Base-by-base conservation (phyloP, 2,888 invertebrate species). In the Biston betularia region DNA sequence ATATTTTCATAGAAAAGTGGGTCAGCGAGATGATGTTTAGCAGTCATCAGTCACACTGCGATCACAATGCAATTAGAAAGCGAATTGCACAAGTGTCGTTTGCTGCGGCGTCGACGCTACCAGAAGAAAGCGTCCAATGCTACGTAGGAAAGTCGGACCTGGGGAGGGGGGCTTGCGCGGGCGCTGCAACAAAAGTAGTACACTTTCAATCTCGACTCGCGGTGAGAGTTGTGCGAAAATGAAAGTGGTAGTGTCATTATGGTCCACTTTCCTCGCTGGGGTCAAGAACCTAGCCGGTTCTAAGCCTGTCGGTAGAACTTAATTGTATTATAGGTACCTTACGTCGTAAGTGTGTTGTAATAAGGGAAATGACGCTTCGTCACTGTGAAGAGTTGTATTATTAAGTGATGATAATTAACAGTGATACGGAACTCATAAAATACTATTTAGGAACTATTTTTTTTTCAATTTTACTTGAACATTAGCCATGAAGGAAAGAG, bases 141-240 rank as follows among this genome's bases (percentile, higher is more conserved):
- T 24, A 81, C 87, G 86, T 85, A 92, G 87, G 91, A 93, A 92
- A 93, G 93, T 93, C 83, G 85, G 79, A 78, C 72, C 71, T 78
- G 75, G 76, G 24, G 3, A 24, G 78, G 76, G 78, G 80, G 79
- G 81, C 75, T 73, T 89, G 92, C 90, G 91, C 92, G 84, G 87
- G 89, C 93, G 92, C 93, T 90, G 86, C 82, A 77, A 83, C 85
- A 77, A 85, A 92, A 91, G 93, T 93, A 85, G 92, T 89, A 92
- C 93, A 93, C 93, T 92, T 92, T 93, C 93, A 88, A 91, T 94
- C 90, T 92, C 89, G 76, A 88, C 88, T 86, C 85, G 88, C 89
- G 85, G 92, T 92, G 91, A 93, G 93, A 94, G 94, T 94, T 94
- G 94, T 92, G 92, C 90, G 94, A 94, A 94, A 94, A 95, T 93